Evolutionary conservation across 2,797 vertebrate species (phyloP), one percentile per base, ranked within the genome.

Genomic region (Sebastes paucispinis): DNA sequence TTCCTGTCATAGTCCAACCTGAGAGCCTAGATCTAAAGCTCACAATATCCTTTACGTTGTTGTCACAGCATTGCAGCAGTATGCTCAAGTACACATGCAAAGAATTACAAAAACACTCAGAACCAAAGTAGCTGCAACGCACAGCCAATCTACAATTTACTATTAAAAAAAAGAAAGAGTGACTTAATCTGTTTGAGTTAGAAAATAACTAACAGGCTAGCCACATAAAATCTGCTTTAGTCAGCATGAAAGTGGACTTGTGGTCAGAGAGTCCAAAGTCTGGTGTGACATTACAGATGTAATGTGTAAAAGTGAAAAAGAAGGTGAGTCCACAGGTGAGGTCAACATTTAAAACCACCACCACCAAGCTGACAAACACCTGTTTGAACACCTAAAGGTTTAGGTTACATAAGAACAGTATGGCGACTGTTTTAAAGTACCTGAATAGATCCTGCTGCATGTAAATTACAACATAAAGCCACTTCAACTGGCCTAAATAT

Each of bases 1-100:
- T 96, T 96, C 95, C 93, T 89, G 70, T 88, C 93, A 94, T 94
- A 94, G 89, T 87, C 90, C 63, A 83, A 88, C 88, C 85, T 71
- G 29, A 93, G 81, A 87, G 78, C 77, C 76, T 67, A 20, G 32
- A 90, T 84, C 72, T 82, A 82, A 89, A 83, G 83, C 91, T 81
- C 65, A 83, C 80, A 91, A 83, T 92, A 93, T 89, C 86, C 89
- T 83, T 77, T 20, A 71, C 32, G 47, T 36, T 90, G 88, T 86
- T 87, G 57, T 79, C 76, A 27, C 27, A 88, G 83, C 67, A 58
- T 87, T 60, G 57, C 36, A 29, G 57, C 25, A 71, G 55, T 68
- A 27, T 50, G 81, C 68, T 80, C 10, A 50, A 68, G 64, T 65
- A 76, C 55, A 83, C 68, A 78, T 5, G 52, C 43, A 70, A 63